These are phyloP conservation scores for Netelia fuscicornis DNA, from an alignment of 2,888 invertebrate species.

Conservation along the genomic window DNA sequence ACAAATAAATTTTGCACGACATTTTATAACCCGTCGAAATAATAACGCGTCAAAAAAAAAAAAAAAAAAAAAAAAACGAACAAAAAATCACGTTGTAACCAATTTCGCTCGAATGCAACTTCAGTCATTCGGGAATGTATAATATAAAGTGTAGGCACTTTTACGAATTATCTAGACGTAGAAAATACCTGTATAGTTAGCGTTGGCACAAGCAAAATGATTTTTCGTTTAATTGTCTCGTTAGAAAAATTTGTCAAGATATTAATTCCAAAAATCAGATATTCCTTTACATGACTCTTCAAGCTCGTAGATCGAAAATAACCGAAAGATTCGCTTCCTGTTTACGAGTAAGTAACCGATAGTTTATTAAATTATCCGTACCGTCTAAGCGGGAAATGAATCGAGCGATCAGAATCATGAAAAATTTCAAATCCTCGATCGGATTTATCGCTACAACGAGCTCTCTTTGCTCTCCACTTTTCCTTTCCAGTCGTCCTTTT, in stretches of 20 bases:
- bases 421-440: slow-evolving; percentile 33
- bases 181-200: too few relatives aligned
- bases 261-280: too few relatives aligned
- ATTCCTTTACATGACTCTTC: too few relatives aligned
- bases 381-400: neutral
- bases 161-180: too few relatives aligned
- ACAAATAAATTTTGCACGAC: slow-evolving; percentile 32
- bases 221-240: too few relatives aligned
- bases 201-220: too few relatives aligned
- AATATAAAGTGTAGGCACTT: too few relatives aligned
- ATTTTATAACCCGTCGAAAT: slow-evolving; percentile 56
- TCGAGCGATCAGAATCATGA: neutral
- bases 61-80: neutral
- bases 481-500: neutral
- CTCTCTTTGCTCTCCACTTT: slow-evolving; percentile 1
- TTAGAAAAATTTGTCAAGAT: too few relatives aligned
- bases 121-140: slow-evolving; percentile 3
- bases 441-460: slow-evolving; percentile 8
- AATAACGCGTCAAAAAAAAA: neutral
- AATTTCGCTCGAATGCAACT: slow-evolving; percentile 2
- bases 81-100: neutral
- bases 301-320: too few relatives aligned
- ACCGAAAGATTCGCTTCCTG: too few relatives aligned
- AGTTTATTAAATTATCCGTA: too few relatives aligned
- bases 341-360: too few relatives aligned